Evolutionary conservation across 2,797 vertebrate genomes (phyloP), one percentile per base, ranked within the genome.

Genomic region (Decapterus maruadsi): DNA sequence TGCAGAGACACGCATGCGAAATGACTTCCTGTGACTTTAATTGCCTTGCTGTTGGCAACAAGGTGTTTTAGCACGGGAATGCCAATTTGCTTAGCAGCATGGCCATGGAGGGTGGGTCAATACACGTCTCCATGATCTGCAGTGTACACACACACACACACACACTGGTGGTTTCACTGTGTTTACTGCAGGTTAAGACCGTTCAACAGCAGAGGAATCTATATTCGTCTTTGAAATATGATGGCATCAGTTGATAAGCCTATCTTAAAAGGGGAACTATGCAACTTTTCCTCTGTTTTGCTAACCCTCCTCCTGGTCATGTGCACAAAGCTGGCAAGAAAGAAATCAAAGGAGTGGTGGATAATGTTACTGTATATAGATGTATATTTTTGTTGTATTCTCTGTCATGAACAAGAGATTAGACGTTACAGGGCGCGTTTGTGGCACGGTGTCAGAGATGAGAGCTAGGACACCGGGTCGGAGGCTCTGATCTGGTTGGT

Each of bases 31-130:
- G 65, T 95, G 92, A 94, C 93, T 96, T 97, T 96, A 96, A 97
- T 97, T 97, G 96, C 95, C 94, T 96, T 75, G 93, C 95, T 94
- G 94, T 93, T 95, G 95, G 95, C 96, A 95, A 96, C 94, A 95
- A 96, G 95, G 95, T 94, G 95, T 96, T 89, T 94, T 89, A 84
- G 94, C 92, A 87, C 92, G 90, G 90, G 94, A 94, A 95, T 95
- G 95, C 93, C 94, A 92, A 93, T 95, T 95, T 93, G 84, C 93
- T 95, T 93, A 84, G 93, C 91, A 91, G 38, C 91, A 88, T 90
- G 80, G 90, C 90, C 92, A 92, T 90, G 80, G 90, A 94, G 91
- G 91, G 88, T 75, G 86, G 94, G 95, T 96, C 94, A 96, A 94
- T 95, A 94, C 86, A 87, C 88, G 90, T 91, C 94, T 94, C 93